phyloP scores from a whole-genome alignment of 2,113 vertebrate genomes.

The Otis tarda region DNA sequence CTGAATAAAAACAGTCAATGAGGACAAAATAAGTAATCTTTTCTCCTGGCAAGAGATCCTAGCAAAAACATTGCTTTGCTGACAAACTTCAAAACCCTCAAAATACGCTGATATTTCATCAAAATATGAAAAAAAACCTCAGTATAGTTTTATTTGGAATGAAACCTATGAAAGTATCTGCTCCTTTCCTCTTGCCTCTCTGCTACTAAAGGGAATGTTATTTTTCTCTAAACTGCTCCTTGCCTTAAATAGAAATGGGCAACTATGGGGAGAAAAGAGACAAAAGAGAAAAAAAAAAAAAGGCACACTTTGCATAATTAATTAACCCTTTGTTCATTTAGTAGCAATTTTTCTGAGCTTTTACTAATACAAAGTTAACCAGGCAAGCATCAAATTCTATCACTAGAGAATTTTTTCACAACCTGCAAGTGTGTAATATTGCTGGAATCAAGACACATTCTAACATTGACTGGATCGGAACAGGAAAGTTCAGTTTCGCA shows the following conservation, averaged over 20 bases:
- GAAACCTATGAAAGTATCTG: not conserved
- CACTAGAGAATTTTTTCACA: not conserved
- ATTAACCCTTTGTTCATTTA: not conserved
- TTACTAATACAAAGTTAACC: not conserved
- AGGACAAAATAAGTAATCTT: slow-evolving; percentile 50
- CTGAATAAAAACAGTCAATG: slow-evolving; percentile 60
- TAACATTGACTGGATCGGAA: not conserved
- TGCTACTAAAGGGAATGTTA: not conserved
- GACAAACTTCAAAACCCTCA: not conserved
- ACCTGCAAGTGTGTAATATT: not conserved
- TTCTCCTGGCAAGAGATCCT: slow-evolving; percentile 12
- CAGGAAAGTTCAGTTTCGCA: not conserved
- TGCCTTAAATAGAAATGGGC: not conserved
- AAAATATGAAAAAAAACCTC: not conserved
- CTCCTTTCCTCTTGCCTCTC: not conserved
- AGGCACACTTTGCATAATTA: not conserved
- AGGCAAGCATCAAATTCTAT: not conserved
- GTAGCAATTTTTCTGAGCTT: not conserved
- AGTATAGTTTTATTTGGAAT: not conserved
- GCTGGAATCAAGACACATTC: not conserved
- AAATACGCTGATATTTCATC: not conserved
- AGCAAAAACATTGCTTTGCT: slow-evolving; percentile 24
- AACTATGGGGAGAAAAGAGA: not conserved
- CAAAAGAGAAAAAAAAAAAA: not conserved
- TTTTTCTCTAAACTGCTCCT: not conserved